phyloP scores from a whole-genome alignment of 2,113 vertebrate species.

The Butorides virescens region DNA sequence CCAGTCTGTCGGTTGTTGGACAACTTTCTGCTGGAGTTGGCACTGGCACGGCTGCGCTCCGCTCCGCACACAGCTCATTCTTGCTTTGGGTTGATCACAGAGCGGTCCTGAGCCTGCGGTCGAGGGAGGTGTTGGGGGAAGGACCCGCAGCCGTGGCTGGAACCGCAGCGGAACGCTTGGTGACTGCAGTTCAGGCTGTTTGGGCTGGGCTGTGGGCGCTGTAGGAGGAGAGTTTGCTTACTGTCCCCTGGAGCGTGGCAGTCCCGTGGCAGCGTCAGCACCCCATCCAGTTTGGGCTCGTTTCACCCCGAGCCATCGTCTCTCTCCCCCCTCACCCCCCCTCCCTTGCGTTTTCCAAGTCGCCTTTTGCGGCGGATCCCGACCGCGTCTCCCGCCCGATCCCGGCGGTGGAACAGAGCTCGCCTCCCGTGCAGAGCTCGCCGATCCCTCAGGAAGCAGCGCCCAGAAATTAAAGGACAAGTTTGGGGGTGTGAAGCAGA shows the following conservation, averaged over 20 bases:
- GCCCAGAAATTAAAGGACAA: background rate
- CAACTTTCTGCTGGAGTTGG: background rate
- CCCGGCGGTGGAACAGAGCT: background rate
- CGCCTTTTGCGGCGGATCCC: background rate
- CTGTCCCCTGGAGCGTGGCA: background rate
- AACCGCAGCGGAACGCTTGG: background rate
- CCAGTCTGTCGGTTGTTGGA: background rate
- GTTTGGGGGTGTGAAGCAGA: background rate
- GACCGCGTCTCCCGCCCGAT: too few species aligned
- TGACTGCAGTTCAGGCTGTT: background rate
- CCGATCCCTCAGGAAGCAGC: background rate
- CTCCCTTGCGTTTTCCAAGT: background rate
- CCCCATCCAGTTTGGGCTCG: background rate
- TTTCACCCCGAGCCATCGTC: background rate
- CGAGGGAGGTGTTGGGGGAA: background rate
- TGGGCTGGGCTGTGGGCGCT: background rate
- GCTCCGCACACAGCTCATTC: background rate
- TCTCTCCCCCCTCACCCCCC: background rate
- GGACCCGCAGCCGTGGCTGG: background rate
- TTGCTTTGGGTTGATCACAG: background rate
- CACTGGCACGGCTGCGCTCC: rapidly evolving
- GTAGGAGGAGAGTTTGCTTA: background rate
- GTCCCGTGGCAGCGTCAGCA: background rate
- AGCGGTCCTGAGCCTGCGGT: background rate
- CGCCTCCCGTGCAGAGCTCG: rapidly evolving